Evolutionary conservation across 2,113 vertebrate genomes (phyloP).

Genomic region (Petrocephalus zakoni): DNA sequence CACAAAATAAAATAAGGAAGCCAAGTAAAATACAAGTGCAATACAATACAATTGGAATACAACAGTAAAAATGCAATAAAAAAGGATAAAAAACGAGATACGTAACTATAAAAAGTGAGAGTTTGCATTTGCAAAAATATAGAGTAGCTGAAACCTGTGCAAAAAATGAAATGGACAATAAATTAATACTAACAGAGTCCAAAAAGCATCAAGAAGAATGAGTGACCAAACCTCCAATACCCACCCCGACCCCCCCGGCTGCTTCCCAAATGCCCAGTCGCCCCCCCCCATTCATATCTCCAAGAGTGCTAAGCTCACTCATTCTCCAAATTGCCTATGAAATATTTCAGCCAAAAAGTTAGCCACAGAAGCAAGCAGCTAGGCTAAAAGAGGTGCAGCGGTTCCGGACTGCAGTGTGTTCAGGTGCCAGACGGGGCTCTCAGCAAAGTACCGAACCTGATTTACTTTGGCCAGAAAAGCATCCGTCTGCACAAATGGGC

Average conservation of each 20-base stretch:
- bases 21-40: background rate
- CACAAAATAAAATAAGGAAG: background rate
- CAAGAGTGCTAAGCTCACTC: conserved; percentile 15
- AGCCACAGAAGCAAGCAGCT: background rate
- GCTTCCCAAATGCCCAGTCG: background rate
- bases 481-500: background rate
- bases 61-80: background rate
- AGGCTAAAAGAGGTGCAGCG: background rate
- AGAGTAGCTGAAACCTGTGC: background rate
- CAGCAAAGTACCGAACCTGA: background rate
- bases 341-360: background rate
- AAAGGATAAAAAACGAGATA: background rate
- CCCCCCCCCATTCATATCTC: background rate
- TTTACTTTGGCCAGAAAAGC: background rate
- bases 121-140: background rate
- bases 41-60: background rate
- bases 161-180: background rate
- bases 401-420: background rate
- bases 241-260: background rate
- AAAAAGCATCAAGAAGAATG: background rate
- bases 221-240: background rate
- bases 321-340: background rate
- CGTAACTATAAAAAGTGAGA: background rate
- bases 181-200: background rate
- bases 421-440: background rate